These are phyloP conservation scores for Drosophila bocqueti DNA, from an alignment of 1,140 invertebrate genomes.

Conservation along the genomic window DNA sequence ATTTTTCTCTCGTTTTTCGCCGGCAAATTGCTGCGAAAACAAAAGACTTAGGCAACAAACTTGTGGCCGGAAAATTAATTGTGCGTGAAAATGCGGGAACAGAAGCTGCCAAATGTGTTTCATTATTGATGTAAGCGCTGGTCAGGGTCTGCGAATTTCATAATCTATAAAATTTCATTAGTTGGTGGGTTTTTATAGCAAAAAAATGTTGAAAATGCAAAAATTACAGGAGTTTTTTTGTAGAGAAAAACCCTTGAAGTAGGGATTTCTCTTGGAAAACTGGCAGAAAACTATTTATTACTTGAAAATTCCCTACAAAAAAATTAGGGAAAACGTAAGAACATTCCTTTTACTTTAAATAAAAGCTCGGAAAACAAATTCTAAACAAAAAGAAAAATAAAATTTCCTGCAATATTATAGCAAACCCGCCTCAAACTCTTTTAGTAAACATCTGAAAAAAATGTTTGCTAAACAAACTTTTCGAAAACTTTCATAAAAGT, in stretches of 20 bases:
- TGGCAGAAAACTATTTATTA: neutral
- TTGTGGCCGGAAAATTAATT: slow-evolving; percentile 57
- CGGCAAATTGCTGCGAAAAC: slow-evolving; percentile 42
- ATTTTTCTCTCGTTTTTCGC: neutral
- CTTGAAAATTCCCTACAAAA: too few species aligned
- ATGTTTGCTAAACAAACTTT: neutral
- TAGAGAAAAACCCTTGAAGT: neutral
- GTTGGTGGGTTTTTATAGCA: neutral
- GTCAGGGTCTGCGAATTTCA: neutral
- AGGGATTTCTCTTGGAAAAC: neutral
- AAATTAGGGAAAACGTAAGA: neutral
- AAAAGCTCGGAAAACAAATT: neutral
- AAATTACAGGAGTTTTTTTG: neutral
- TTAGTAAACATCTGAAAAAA: neutral
- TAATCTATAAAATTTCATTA: neutral
- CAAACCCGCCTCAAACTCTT: neutral
- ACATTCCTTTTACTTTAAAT: neutral
- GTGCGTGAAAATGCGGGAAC: slow-evolving; percentile 40
- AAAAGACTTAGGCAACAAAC: slow-evolving; percentile 79
- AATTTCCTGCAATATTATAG: neutral
- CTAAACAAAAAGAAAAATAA: neutral
- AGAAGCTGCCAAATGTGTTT: slow-evolving; percentile 14
- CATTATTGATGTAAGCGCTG: slow-evolving; percentile 4
- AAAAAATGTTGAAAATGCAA: neutral
- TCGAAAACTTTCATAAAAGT: neutral